These are phyloP conservation scores for Microcebus lehilahytsara DNA, from an alignment of 2,113 vertebrate species.

Conservation along the genomic window DNA sequence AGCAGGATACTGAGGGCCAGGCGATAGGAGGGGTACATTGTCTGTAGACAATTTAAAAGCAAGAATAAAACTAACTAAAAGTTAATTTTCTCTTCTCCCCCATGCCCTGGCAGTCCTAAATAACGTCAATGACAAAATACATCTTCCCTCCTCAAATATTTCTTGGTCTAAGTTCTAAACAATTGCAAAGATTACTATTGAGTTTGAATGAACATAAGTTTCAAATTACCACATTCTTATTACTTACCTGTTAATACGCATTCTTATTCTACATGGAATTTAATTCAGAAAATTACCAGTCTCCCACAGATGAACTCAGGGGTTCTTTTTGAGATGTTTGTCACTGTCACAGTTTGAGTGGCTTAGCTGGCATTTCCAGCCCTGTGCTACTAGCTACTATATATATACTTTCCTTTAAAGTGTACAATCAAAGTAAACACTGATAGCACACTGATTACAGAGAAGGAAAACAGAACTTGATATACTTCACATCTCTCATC, in stretches of 20 bases:
- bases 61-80: neutral
- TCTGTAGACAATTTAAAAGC: neutral
- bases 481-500: neutral
- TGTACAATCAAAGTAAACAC: neutral
- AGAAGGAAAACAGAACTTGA: neutral
- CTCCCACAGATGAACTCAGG: neutral
- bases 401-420: neutral
- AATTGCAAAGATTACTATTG: neutral
- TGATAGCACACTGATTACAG: neutral
- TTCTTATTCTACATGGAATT: neutral
- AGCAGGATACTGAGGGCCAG: neutral
- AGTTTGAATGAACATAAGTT: neutral
- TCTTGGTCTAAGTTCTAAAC: neutral
- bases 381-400: neutral
- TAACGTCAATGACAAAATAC: neutral
- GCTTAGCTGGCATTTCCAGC: neutral
- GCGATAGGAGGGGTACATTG: neutral
- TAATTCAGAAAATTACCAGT: neutral
- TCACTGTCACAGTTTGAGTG: neutral
- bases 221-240: neutral
- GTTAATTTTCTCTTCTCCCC: neutral
- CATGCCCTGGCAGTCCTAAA: neutral
- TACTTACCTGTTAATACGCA: neutral
- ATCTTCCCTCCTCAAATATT: neutral
- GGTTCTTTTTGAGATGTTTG: neutral